Evolutionary conservation across 2,113 vertebrate species (phyloP), one percentile per base, ranked within the genome.

Genomic region (Lichenostomus cassidix): DNA sequence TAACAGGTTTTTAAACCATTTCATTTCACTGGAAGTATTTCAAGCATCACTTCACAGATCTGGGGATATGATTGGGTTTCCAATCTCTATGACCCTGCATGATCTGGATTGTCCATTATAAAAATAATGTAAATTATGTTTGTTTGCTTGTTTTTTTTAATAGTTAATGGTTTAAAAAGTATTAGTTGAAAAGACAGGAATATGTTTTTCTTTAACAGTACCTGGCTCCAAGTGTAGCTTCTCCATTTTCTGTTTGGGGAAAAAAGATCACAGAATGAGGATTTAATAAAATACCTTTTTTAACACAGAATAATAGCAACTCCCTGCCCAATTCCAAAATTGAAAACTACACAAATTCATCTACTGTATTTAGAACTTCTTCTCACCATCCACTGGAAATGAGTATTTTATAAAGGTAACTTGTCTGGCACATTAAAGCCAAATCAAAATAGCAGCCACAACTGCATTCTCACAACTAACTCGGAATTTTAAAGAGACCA

Each of bases 151-250:
- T 3, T 27, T 58, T 95, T 90, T 90, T 94, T 90, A 87, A 95
- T 67, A 97, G 93, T 95, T 95, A 97, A 95, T 95, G 96, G 97
- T 97, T 97, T 96, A 96, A 97, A 92, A 96, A 96, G 96, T 90
- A 97, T 96, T 96, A 96, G 87, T 91, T 91, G 88, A 94, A 95
- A 96, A 96, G 78, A 93, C 92, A 95, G 87, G 91, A 97, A 83
- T 96, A 94, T 86, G 91, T 93, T 97, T 96, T 96, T 96, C 68
- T 93, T 97, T 95, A 96, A 97, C 98, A 98, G 98, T 99, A 99
- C 99, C 99, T 99, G 98, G 98, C 97, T 98, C 98, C 98, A 97
- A 95, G 87, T 96, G 97, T 5, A 95, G 81, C 58, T 98, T 98
- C 76, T 98, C 98, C 46, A 94, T 97, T 53, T 98, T 98, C 98